A percentile compares a stretch with the other conserved stretches of the same genome.
phyloP scores from a whole-genome alignment of 2,888 invertebrate species.

The Coelinius sp. region DNA sequence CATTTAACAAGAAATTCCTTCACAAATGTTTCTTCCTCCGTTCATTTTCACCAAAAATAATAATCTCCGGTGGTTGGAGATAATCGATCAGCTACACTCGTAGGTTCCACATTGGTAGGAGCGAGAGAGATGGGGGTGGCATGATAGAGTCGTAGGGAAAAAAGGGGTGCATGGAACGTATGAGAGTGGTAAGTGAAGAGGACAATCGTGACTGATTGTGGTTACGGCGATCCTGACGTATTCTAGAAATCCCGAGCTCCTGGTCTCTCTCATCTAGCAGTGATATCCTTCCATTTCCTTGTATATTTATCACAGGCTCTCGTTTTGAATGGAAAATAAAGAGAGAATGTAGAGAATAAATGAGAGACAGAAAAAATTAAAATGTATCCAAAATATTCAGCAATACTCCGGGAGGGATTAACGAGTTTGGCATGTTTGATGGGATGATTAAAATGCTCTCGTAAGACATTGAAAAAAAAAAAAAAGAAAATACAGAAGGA shows the following conservation, averaged over 20 bases:
- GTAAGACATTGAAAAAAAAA: not conserved
- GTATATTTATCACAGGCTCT: slow-evolving; percentile 25
- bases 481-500: not conserved
- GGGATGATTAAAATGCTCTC: slow-evolving; percentile 13
- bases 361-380: not conserved
- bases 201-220: slow-evolving; percentile 70
- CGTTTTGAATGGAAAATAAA: slow-evolving; percentile 5
- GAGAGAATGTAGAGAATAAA: not conserved
- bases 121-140: not conserved
- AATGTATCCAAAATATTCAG: slow-evolving; percentile 3
- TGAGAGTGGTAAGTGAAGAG: slow-evolving; percentile 68
- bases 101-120: not conserved
- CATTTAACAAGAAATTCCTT: not conserved
- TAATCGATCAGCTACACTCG: slow-evolving; percentile 6
- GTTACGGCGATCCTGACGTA: slow-evolving; percentile 67
- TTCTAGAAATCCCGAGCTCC: slow-evolving; percentile 58
- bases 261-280: slow-evolving; percentile 28
- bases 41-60: not conserved
- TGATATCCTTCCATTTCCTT: not conserved
- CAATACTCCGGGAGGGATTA: slow-evolving; percentile 1
- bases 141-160: slow-evolving; percentile 48
- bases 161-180: slow-evolving; percentile 67
- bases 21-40: not conserved
- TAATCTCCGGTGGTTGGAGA: not conserved
- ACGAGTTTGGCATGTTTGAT: not conserved